A percentile compares a stretch with the other conserved stretches of the same genome.
phyloP scores from a whole-genome alignment of 1,140 invertebrate genomes.

The Drosophila saltans region DNA sequence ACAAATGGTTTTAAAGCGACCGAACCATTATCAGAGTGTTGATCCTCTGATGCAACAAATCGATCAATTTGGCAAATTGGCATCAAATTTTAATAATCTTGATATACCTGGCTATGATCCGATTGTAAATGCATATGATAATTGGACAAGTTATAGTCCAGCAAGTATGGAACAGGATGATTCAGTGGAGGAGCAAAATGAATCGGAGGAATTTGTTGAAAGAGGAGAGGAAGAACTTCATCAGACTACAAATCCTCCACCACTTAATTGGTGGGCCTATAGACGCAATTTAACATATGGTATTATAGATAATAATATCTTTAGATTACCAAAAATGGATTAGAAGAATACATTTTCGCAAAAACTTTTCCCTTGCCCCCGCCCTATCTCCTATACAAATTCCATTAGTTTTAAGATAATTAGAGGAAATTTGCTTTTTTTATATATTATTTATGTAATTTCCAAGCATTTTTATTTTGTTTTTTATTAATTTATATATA shows the following conservation, averaged over 20 bases:
- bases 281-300: constrained; percentile 70
- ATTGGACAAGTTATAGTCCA: constrained; percentile 77
- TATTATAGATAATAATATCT: constrained; percentile 70
- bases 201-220: constrained; percentile 38
- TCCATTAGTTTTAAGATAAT: background rate
- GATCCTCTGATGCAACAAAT: constrained; percentile 75
- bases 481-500: constrained; percentile 21
- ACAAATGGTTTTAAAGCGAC: constrained; percentile 20
- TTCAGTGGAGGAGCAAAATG: constrained; percentile 70
- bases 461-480: constrained; percentile 22
- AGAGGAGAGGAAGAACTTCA: background rate
- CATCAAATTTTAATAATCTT: constrained; percentile 71
- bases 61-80: constrained; percentile 78
- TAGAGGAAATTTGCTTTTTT: background rate
- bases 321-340: constrained; percentile 59
- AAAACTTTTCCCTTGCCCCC: constrained; percentile 52
- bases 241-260: constrained; percentile 1
- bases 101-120: constrained; percentile 27
- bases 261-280: constrained; percentile 66
- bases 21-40: constrained; percentile 28
- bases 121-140: constrained; percentile 55
- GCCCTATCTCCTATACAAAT: constrained; percentile 22
- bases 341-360: constrained; percentile 11
- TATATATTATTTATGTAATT: constrained; percentile 1
- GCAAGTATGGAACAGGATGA: constrained; percentile 46